These are phyloP conservation scores for Mesocricetus auratus DNA, from an alignment of 2,113 vertebrate genomes.

Conservation along the genomic window DNA sequence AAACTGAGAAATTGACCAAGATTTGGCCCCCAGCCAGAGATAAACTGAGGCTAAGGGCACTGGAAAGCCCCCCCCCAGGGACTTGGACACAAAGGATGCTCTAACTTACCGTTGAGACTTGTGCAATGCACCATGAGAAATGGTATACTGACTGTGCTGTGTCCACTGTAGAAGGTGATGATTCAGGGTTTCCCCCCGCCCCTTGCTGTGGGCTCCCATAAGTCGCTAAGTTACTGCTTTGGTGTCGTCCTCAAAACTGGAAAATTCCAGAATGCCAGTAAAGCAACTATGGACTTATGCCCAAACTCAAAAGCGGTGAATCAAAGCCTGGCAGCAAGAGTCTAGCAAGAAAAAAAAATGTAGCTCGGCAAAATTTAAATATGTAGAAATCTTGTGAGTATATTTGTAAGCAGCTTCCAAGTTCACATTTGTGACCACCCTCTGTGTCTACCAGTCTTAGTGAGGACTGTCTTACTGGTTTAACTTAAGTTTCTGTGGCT, in stretches of 20 bases:
- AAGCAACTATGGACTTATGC: not conserved
- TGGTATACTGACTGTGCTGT: not conserved
- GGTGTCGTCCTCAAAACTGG: not conserved
- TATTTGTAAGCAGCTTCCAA: not conserved
- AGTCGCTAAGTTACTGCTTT: not conserved
- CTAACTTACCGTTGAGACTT: not conserved
- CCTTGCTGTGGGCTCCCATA: not conserved
- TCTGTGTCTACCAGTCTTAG: not conserved
- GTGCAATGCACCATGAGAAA: not conserved
- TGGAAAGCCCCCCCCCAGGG: not conserved
- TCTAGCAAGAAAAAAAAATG: not conserved
- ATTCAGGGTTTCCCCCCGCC: not conserved
- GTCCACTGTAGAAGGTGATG: not conserved
- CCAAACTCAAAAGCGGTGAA: not conserved
- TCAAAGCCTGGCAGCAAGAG: not conserved
- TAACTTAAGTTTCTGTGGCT: not conserved
- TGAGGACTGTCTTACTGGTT: not conserved
- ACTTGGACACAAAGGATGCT: not conserved
- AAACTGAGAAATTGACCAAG: conserved; percentile 16
- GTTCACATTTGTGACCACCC: no score
- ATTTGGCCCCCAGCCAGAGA: not conserved
- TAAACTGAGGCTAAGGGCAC: not conserved
- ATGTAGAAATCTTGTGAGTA: not conserved
- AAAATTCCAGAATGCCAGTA: not conserved
- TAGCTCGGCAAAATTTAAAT: not conserved